phyloP scores from a whole-genome alignment of 2,797 vertebrate genomes.

The Novumbra hubbsi region DNA sequence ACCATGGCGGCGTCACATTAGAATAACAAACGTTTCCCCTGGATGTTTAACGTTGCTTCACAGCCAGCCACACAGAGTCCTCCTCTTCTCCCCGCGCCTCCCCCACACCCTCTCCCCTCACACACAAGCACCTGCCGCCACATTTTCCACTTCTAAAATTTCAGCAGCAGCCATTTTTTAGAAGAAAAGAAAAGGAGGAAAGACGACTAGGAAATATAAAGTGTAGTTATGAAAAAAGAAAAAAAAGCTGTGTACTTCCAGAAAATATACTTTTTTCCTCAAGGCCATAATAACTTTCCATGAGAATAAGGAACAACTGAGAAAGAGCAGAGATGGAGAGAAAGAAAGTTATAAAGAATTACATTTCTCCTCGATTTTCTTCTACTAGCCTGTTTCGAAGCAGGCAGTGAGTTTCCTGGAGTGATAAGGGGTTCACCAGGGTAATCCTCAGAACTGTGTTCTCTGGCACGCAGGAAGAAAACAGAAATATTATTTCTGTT shows the following conservation, averaged over 20 bases:
- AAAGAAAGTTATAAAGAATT: conserved; percentile 76
- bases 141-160: conserved; percentile 75
- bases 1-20: conserved; percentile 77
- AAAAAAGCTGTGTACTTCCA: conserved; percentile 63
- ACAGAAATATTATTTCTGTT: conserved; percentile 36
- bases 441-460: conserved; percentile 78
- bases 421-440: conserved; percentile 81
- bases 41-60: conserved; percentile 76
- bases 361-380: conserved; percentile 74
- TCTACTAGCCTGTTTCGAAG: conserved; percentile 74
- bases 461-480: conserved; percentile 69
- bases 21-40: conserved; percentile 79
- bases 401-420: conserved; percentile 79
- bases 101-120: conserved; percentile 14
- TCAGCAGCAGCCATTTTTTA: conserved; percentile 59
- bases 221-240: conserved; percentile 62
- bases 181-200: conserved; percentile 29
- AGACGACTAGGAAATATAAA: conserved; percentile 62
- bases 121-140: conserved; percentile 73
- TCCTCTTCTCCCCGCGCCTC: neutral
- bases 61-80: conserved; percentile 59
- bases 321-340: conserved; percentile 55
- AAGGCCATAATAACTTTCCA: conserved; percentile 74
- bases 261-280: conserved; percentile 60
- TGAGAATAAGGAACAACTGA: conserved; percentile 70